These are phyloP conservation scores for Rhinogobius similis DNA, from an alignment of 2,113 vertebrate genomes.

Conservation along the genomic window DNA sequence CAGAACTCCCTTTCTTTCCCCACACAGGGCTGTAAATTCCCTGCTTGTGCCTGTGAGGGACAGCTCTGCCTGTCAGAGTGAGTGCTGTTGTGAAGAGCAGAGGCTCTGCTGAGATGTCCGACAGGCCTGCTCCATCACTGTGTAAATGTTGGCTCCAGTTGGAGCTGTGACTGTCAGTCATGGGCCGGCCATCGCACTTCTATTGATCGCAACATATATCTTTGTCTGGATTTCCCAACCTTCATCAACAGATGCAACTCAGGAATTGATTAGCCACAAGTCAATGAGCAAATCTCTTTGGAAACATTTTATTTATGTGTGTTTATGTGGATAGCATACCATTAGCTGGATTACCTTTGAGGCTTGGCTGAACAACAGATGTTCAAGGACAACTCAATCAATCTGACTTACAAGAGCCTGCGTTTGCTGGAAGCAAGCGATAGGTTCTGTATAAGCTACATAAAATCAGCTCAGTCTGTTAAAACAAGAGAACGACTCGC, in stretches of 20 bases:
- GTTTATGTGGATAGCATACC: constrained; percentile 82
- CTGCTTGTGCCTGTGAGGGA: constrained; percentile 53
- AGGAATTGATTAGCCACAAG: constrained; percentile 78
- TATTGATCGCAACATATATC: constrained; percentile 78
- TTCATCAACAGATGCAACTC: constrained; percentile 79
- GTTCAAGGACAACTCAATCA: constrained; percentile 80
- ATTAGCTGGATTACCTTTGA: constrained; percentile 84
- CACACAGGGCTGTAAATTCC: constrained; percentile 43
- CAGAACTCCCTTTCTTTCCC: constrained; percentile 45
- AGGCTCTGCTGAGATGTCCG: constrained; percentile 53
- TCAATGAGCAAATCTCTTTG: constrained; percentile 79
- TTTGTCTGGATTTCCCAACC: constrained; percentile 72
- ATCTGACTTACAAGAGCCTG: constrained; percentile 74
- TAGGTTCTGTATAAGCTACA: constrained; percentile 37
- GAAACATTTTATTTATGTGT: constrained; percentile 84
- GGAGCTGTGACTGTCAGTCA: constrained; percentile 72
- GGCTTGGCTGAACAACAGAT: constrained; percentile 80
- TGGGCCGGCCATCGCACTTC: constrained; percentile 53
- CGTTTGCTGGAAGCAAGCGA: constrained; percentile 63
- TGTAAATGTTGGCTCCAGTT: constrained; percentile 64
- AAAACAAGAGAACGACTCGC: constrained; percentile 24
- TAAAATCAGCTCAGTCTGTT: constrained; percentile 41
- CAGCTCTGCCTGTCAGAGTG: constrained; percentile 52
- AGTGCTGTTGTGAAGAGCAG: constrained; percentile 24
- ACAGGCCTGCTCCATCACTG: constrained; percentile 51